Evolutionary conservation across 2,113 vertebrate genomes (phyloP), one percentile per base, ranked within the genome.

Genomic region (Otocyon megalotis): DNA sequence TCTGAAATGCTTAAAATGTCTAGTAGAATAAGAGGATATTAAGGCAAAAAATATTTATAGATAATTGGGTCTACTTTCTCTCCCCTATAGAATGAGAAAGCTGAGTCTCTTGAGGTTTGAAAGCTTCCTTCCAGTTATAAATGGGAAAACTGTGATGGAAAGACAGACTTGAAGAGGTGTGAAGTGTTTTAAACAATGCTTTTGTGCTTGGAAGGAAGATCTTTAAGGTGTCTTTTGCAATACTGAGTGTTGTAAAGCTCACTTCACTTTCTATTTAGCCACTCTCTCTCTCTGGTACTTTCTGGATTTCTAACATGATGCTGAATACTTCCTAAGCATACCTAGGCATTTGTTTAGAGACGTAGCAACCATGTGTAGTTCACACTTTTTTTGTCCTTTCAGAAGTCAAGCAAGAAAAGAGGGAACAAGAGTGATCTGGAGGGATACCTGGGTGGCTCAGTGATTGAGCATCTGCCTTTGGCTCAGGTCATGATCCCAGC

Each of bases 61-160:
- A 79, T 17, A 94, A 88, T 15, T 30, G 37, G 28, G 54, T 94
- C 56, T 16, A 82, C 60, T 77, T 87, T 90, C 58, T 88, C 43
- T 93, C 26, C 88, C 77, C n/a, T 74, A 15, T 2, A 60, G 77
- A 92, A 92, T 83, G 43, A 93, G 85, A 65, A 93, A 91, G 15
- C 4, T 62, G n/a, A 95, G 28, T 77, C 63, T 71, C 4, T n/a
- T 62, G 11, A 86, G 62, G 37, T 69, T 94, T 69, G 88, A 62
- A 48, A 58, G 4, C 19, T 88, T 95, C 35, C 56, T 37, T 48
- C 14, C n/a, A 95, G 60, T 2, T 56, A 56, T 22, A 54, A 43
- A 48, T 90, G 8, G 13, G 16, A 94, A 85, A 86, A 48, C 30
- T 60, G 11, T 19, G 53, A 43, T 17, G 83, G 22, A 77, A 96